A percentile compares a stretch with the other conserved stretches of the same genome.
Conservation (phyloP, 2,888 invertebrate species). For the Cistogaster globosa region DNA sequence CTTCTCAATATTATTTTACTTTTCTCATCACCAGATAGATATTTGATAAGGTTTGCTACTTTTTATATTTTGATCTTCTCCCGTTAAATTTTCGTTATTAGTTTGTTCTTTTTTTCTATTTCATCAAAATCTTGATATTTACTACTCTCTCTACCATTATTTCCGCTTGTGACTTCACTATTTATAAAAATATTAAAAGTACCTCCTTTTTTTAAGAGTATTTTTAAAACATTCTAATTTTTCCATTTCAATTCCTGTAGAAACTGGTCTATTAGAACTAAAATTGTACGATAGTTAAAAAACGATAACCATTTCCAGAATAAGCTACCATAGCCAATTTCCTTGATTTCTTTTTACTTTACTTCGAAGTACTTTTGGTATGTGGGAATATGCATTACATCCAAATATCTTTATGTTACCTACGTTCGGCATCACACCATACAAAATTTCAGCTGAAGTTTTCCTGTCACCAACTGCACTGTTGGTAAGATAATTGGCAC, state of each 20-base stretch:
- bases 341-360: background rate
- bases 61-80: background rate
- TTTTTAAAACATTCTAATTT: no score
- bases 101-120: background rate
- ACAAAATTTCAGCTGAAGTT: background rate
- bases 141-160: no score
- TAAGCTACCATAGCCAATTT: background rate
- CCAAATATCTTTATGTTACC: background rate
- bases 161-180: no score
- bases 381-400: background rate
- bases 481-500: background rate
- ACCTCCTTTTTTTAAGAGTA: background rate
- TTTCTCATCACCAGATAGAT: background rate
- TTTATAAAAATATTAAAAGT: no score
- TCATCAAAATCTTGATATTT: no score
- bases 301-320: background rate
- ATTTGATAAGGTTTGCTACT: background rate
- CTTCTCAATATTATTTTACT: background rate
- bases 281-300: background rate
- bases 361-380: background rate
- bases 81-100: background rate
- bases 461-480: background rate
- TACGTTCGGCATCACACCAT: no score
- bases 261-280: no score
- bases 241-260: no score